Evolutionary conservation across 2,888 invertebrate genomes (phyloP), one percentile per base, ranked within the genome.

Genomic region (Acanthosoma haemorrhoidale): DNA sequence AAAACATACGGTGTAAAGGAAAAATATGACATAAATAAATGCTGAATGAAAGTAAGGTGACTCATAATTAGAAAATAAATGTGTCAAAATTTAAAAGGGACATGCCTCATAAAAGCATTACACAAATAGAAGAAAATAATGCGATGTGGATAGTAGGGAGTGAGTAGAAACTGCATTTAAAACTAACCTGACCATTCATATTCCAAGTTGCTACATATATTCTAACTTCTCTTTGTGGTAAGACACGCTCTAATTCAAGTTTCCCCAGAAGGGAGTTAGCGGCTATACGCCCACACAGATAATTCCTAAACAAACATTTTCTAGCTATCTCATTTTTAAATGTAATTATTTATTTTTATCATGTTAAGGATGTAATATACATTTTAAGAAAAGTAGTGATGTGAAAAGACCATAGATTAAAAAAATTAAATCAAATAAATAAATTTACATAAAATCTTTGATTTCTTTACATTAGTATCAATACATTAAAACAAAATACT

Each of bases 191-290:
- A 34, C 94, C 95, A 80, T 94, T 95, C 94, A 96, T 96, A 79
- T 97, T 97, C 96, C 96, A 97, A 6, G 77, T 77, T 5, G 93
- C 95, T 69, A 95, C 88, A 83, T 94, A 95, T 76, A 96, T 87
- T 74, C 87, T 89, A 0, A 95, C 85, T 80, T 92, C 91, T 75
- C 92, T 85, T 76, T 89, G 89, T 1, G 94, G 94, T 76, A 96
- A 86, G 57, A 92, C 89, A 79, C 92, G 88, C 76, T 91, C 90
- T 70, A 97, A 82, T 79, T 97, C 96, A 16, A 87, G 86, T 2
- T 90, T 85, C 0, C 96, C 95, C 57, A 96, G 81, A 43, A 96
- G 80, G 0, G 93, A 90, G 78, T 89, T 89, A 1, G 90, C 88
- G 41, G 91, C 91, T 70, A 92, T 83, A 75, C 90, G 85, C 43